A percentile compares a stretch with the other conserved stretches of the same genome.
Evolutionary conservation across 53 echinoderm and acorn worm genomes (phyloP).

Genomic region (Arbacia lixula): DNA sequence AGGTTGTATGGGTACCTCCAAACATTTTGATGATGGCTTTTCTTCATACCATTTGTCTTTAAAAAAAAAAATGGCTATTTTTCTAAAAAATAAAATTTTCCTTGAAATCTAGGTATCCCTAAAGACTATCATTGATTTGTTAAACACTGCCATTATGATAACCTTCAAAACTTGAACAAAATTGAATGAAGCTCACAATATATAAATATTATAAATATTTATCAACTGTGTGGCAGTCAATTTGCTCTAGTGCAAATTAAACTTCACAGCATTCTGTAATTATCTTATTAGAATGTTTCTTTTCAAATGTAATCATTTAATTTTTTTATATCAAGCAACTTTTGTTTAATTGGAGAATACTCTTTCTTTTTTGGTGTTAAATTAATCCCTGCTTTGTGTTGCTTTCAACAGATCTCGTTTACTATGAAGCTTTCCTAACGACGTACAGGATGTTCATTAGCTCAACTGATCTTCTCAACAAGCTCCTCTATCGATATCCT

Average conservation of each 20-base stretch:
- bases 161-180: too few relatives aligned
- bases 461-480: slow-evolving; percentile 84
- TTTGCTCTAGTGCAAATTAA: neutral
- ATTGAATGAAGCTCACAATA: too few relatives aligned
- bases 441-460: slow-evolving; percentile 93
- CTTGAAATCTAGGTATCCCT: too few relatives aligned
- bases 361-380: neutral
- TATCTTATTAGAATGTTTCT: neutral
- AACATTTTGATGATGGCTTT: too few relatives aligned
- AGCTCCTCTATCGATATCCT: slow-evolving; percentile 87
- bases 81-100: too few relatives aligned
- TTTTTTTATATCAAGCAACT: neutral
- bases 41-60: too few relatives aligned
- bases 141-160: too few relatives aligned
- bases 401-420: slow-evolving; percentile 82
- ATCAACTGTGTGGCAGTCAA: too few relatives aligned
- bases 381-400: slow-evolving; percentile 19
- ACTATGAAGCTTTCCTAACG: slow-evolving; percentile 90
- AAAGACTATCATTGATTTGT: too few relatives aligned
- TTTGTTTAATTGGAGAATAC: neutral
- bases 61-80: too few relatives aligned
- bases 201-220: too few relatives aligned
- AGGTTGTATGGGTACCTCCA: too few relatives aligned
- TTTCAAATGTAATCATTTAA: neutral
- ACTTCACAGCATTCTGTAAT: neutral